These are phyloP conservation scores for Drosophila histrio DNA, from an alignment of 2,888 invertebrate genomes.

Conservation along the genomic window DNA sequence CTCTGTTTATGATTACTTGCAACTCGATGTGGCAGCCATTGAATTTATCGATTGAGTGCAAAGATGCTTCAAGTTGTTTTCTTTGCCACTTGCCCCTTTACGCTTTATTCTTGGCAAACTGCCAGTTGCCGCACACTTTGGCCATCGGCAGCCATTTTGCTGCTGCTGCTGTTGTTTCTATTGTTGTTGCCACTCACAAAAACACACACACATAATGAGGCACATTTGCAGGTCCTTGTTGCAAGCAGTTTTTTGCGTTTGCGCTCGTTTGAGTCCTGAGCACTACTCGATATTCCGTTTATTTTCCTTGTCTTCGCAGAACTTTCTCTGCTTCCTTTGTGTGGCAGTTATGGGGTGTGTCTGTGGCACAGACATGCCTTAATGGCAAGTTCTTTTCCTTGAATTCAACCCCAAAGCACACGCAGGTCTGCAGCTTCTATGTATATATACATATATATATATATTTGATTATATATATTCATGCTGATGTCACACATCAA, in stretches of 20 bases:
- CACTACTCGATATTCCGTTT: conserved; percentile 16
- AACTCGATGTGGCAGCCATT: conserved; percentile 32
- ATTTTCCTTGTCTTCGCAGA: conserved; percentile 16
- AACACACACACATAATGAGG: conserved; percentile 19
- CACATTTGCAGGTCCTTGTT: conserved; percentile 37
- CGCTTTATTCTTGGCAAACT: conserved; percentile 36
- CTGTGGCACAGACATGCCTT: conserved; percentile 10
- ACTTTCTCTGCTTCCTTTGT: conserved; percentile 46
- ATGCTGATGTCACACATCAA: conserved; percentile 68
- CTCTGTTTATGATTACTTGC: conserved; percentile 56
- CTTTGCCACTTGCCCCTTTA: neutral
- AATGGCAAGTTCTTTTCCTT: conserved; percentile 9
- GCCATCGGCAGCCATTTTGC: conserved; percentile 48
- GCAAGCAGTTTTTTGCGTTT: conserved; percentile 42
- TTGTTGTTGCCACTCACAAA: conserved; percentile 12
- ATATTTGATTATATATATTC: conserved; percentile 4
- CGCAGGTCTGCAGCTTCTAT: conserved; percentile 4
- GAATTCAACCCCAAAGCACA: conserved; percentile 9
- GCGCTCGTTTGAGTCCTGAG: conserved; percentile 20
- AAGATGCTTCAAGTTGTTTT: conserved; percentile 42
- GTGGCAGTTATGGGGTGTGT: conserved; percentile 43
- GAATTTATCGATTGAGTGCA: conserved; percentile 54
- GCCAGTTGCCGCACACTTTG: conserved; percentile 32
- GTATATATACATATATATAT: neutral
- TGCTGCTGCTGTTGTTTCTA: conserved; percentile 8